phyloP scores from a whole-genome alignment of 2,797 vertebrate species.

The Dipus sagitta region DNA sequence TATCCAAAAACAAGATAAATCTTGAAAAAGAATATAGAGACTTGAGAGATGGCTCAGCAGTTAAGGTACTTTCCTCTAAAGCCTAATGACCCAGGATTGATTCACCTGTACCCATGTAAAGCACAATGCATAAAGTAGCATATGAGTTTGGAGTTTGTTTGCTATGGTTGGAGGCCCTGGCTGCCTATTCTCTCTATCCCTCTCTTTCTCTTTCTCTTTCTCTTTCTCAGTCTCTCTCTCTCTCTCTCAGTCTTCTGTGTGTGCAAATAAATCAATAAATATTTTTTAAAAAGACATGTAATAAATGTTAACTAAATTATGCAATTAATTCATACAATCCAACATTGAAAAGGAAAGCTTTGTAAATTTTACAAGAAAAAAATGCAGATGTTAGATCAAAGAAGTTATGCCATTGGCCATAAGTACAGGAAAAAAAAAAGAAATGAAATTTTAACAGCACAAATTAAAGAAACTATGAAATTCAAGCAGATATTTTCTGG shows the following conservation, averaged over 20 bases:
- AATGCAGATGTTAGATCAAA: background rate
- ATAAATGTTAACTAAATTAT: background rate
- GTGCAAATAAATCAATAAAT: too few species aligned
- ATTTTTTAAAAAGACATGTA: too few species aligned
- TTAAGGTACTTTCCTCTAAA: too few species aligned
- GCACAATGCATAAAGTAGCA: too few species aligned
- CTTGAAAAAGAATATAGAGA: background rate
- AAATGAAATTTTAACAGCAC: background rate
- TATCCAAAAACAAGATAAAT: background rate
- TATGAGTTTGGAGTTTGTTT: too few species aligned
- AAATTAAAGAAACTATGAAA: background rate
- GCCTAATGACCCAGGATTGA: background rate
- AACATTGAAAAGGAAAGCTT: background rate
- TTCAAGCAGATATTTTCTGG: accelerated
- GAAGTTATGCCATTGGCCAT: background rate
- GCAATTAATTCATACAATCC: background rate
- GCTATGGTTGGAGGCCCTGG: too few species aligned
- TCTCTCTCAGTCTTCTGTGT: too few species aligned
- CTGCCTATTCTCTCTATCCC: too few species aligned
- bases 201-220: too few species aligned
- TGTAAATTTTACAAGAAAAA: background rate
- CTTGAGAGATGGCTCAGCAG: too few species aligned
- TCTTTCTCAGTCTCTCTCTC: too few species aligned
- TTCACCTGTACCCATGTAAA: too few species aligned
- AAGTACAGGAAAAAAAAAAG: background rate